Percentiles rank a stretch among this genome's conserved stretches.
phyloP scores from a whole-genome alignment of 2,113 vertebrate genomes.

The Leucopsar rothschildi region DNA sequence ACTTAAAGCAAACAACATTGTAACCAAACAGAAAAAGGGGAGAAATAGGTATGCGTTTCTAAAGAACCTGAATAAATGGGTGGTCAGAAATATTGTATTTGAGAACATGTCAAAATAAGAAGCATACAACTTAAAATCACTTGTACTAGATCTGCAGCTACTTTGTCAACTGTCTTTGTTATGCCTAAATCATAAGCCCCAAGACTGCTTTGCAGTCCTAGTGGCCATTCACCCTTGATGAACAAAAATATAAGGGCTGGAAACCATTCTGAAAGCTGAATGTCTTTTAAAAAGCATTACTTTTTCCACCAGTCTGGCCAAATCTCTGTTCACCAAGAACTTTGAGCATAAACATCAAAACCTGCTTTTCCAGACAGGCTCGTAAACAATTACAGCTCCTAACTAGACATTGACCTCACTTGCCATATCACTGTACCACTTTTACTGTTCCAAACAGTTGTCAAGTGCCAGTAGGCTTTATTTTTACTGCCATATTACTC shows the following conservation, averaged over 20 bases:
- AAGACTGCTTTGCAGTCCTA: neutral
- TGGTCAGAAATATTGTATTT: neutral
- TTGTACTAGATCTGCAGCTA: neutral
- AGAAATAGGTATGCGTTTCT: neutral
- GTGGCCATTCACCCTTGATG: neutral
- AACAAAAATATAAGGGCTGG: neutral
- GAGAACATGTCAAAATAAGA: neutral
- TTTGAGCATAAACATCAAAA: neutral
- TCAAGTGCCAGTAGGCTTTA: neutral
- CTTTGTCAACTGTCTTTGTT: neutral
- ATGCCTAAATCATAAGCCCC: neutral
- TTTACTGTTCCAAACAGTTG: neutral
- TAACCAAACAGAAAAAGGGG: neutral
- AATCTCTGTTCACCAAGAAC: neutral
- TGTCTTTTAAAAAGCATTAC: neutral
- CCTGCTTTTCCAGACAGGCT: neutral
- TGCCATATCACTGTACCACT: neutral
- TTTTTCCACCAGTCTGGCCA: constrained; percentile 29
- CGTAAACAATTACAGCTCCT: neutral
- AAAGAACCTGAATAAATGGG: neutral
- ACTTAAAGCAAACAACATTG: neutral
- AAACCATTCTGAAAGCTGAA: neutral
- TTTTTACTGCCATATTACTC: neutral
- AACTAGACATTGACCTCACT: neutral
- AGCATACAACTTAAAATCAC: neutral